A percentile compares a stretch with the other conserved stretches of the same genome.
Evolutionary conservation across 2,888 invertebrate species (phyloP).

Genomic region (Odontocerum albicorne): DNA sequence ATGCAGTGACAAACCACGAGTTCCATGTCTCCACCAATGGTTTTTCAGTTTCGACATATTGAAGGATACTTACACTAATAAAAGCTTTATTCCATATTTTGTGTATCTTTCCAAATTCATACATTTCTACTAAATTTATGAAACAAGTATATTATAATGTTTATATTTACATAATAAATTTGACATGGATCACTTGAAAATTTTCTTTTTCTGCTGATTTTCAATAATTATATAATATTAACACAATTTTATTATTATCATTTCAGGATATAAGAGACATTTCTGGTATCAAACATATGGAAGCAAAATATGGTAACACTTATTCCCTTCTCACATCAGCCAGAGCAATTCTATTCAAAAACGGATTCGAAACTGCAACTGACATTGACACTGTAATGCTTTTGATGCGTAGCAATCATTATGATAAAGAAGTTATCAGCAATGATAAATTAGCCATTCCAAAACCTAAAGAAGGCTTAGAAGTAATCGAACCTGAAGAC

Average conservation of each 20-base stretch:
- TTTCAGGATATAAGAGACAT: constrained; percentile 48
- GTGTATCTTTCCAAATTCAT: no score
- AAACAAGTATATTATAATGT: no score
- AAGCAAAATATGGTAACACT: constrained; percentile 55
- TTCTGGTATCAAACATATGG: constrained; percentile 50
- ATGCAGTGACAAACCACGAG: no score
- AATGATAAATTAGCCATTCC: constrained; percentile 30
- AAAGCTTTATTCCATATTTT: no score
- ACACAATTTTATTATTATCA: constrained; percentile 8
- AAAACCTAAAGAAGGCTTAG: constrained; percentile 23
- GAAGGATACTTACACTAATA: no score
- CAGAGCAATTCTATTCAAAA: constrained; percentile 34
- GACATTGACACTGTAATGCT: constrained; percentile 57
- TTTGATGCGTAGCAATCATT: constrained; percentile 61
- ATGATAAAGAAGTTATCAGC: constrained; percentile 39
- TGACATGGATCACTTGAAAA: no score
- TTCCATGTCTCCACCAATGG: no score
- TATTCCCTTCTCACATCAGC: constrained; percentile 51
- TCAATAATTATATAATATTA: no score
- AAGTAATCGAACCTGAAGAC: constrained; percentile 34
- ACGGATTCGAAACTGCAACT: constrained; percentile 51
- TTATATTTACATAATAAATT: no score
- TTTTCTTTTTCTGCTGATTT: no score
- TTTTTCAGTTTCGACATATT: no score
- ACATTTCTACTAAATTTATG: no score